Conservation (phyloP, 2,888 invertebrate genomes). For the Camptogramma bilineatum region DNA sequence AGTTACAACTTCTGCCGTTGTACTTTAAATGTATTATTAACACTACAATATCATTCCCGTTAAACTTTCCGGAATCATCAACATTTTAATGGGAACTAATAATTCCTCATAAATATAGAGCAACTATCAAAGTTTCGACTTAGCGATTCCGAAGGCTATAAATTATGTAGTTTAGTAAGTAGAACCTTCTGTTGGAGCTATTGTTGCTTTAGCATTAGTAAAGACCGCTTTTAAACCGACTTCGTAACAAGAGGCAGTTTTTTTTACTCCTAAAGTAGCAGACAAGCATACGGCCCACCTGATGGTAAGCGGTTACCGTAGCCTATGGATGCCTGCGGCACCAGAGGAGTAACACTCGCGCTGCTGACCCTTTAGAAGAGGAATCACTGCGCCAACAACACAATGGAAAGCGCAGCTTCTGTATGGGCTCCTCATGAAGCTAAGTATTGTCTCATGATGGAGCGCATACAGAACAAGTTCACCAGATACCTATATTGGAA, state of each 20-base stretch:
- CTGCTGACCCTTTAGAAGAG: too few relatives aligned
- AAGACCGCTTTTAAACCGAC: not conserved
- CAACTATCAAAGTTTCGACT: conserved; percentile 53
- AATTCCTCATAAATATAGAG: conserved; percentile 55
- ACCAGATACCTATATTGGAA: too few relatives aligned
- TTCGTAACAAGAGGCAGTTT: not conserved
- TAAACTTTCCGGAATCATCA: conserved; percentile 20
- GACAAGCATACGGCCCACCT: too few relatives aligned
- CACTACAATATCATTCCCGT: not conserved
- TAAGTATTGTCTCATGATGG: too few relatives aligned
- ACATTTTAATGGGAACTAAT: conserved; percentile 46
- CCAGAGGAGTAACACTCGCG: too few relatives aligned
- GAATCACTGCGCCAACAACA: too few relatives aligned
- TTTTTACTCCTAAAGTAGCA: too few relatives aligned
- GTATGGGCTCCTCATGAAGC: too few relatives aligned
- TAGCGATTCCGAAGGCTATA: conserved; percentile 44
- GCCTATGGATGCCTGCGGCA: too few relatives aligned
- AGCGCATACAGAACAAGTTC: too few relatives aligned
- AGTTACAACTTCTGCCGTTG: not conserved
- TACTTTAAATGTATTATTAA: not conserved
- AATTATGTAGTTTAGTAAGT: conserved; percentile 41
- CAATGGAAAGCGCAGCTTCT: too few relatives aligned
- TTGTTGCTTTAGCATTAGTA: not conserved
- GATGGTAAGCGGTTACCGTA: too few relatives aligned
- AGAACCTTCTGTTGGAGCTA: conserved; percentile 1